Evolutionary conservation across 2,888 invertebrate genomes (phyloP).

Genomic region (Cinara cedri): DNA sequence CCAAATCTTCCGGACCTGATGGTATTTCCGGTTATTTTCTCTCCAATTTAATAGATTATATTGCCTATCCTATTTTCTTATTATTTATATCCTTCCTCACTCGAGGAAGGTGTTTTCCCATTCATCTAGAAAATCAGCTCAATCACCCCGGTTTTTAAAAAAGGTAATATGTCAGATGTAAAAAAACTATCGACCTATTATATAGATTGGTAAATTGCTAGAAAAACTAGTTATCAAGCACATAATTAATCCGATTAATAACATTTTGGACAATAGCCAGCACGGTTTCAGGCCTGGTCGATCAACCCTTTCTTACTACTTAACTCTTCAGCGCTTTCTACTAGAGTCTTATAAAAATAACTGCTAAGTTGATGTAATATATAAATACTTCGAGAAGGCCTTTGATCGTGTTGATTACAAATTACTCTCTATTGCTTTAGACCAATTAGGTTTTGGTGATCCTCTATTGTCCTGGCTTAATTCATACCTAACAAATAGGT

Average conservation of each 20-base stretch:
- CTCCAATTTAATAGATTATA: not conserved
- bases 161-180: no score
- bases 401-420: conserved; percentile 59
- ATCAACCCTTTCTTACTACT: conserved; percentile 59
- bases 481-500: conserved; percentile 43
- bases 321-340: conserved; percentile 58
- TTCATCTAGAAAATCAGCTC: conserved; percentile 49
- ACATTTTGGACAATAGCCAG: conserved; percentile 15
- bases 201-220: conserved; percentile 58
- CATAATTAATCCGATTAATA: conserved; percentile 42
- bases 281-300: conserved; percentile 59
- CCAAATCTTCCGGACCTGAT: conserved; percentile 24
- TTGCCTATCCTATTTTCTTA: conserved; percentile 19
- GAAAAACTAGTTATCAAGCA: conserved; percentile 57
- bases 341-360: no score
- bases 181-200: conserved; percentile 59
- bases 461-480: no score
- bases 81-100: conserved; percentile 43
- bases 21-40: conserved; percentile 29
- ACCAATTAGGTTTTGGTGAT: conserved; percentile 47
- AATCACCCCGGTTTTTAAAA: no score
- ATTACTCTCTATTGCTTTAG: conserved; percentile 58
- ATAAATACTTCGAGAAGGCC: conserved; percentile 60
- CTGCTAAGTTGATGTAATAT: conserved; percentile 58
- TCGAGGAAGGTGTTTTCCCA: conserved; percentile 26